These are phyloP conservation scores for Adelphocoris suturalis DNA, from an alignment of 2,888 invertebrate species.

Conservation along the genomic window DNA sequence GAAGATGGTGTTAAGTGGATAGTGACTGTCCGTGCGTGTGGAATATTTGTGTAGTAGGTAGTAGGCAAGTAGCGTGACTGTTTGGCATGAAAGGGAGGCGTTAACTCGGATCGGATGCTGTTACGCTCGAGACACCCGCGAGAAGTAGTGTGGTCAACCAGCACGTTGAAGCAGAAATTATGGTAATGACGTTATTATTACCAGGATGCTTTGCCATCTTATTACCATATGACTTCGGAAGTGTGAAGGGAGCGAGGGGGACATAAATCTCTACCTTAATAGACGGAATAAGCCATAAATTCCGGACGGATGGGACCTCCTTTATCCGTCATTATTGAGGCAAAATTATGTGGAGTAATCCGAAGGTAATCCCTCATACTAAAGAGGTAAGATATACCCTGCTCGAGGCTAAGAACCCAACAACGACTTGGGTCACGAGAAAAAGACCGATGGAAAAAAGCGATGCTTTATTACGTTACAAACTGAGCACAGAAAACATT, in stretches of 20 bases:
- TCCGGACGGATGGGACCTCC: conserved; percentile 10
- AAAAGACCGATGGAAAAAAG: background rate
- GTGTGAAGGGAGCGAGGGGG: background rate
- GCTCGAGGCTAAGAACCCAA: background rate
- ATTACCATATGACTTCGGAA: conserved; percentile 63
- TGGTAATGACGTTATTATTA: conserved; percentile 57
- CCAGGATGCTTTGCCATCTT: conserved; percentile 7
- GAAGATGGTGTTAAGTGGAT: too few species aligned
- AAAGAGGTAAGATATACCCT: background rate
- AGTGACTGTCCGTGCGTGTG: background rate
- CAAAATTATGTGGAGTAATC: conserved; percentile 52
- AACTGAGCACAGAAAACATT: too few species aligned
- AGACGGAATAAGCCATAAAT: conserved; percentile 64
- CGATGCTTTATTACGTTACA: background rate
- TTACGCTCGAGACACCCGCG: background rate
- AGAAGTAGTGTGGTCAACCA: conserved; percentile 54
- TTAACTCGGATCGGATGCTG: conserved; percentile 29
- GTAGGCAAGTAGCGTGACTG: background rate
- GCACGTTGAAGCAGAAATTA: conserved; percentile 53
- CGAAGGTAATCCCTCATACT: conserved; percentile 7
- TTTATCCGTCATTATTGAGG: conserved; percentile 58
- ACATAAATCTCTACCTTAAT: conserved; percentile 60
- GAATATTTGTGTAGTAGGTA: background rate
- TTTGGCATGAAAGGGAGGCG: conserved; percentile 24
- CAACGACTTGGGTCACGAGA: background rate